Evolutionary conservation across 1,140 invertebrate species (phyloP).

Genomic region (Leptinotarsa undecemlineata): DNA sequence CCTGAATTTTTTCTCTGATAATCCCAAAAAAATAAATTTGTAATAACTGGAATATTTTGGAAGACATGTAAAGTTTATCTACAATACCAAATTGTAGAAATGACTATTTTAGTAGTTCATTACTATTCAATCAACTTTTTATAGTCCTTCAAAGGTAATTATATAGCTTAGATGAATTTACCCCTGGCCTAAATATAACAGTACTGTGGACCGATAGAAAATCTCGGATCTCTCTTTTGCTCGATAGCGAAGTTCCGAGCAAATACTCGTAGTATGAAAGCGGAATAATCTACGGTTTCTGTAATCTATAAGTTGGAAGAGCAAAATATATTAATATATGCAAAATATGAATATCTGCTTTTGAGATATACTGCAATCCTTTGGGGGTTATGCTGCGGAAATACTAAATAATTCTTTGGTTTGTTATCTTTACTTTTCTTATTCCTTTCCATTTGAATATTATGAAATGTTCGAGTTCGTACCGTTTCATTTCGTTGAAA

Average conservation of each 20-base stretch:
- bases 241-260: neutral
- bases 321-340: constrained; percentile 29
- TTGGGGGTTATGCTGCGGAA: constrained; percentile 20
- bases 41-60: too few species aligned
- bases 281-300: constrained; percentile 3
- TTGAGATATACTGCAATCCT: constrained; percentile 22
- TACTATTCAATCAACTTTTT: too few species aligned
- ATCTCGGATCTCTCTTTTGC: constrained; percentile 10
- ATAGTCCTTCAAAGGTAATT: too few species aligned
- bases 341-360: constrained; percentile 26
- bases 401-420: constrained; percentile 22
- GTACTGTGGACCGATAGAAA: constrained; percentile 7
- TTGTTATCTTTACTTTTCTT: constrained; percentile 26
- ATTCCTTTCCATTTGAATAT: constrained; percentile 16
- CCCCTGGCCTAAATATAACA: constrained; percentile 9
- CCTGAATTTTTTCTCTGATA: too few species aligned
- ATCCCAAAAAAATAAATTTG: too few species aligned
- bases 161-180: neutral
- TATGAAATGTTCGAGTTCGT: neutral
- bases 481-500: neutral
- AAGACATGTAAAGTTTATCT: too few species aligned
- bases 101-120: too few species aligned
- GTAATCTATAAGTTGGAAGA: constrained; percentile 27
- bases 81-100: too few species aligned
- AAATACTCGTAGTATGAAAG: constrained; percentile 16